Evolutionary conservation across 2,888 invertebrate species (phyloP).

Genomic region (Callosobruchus maculatus): DNA sequence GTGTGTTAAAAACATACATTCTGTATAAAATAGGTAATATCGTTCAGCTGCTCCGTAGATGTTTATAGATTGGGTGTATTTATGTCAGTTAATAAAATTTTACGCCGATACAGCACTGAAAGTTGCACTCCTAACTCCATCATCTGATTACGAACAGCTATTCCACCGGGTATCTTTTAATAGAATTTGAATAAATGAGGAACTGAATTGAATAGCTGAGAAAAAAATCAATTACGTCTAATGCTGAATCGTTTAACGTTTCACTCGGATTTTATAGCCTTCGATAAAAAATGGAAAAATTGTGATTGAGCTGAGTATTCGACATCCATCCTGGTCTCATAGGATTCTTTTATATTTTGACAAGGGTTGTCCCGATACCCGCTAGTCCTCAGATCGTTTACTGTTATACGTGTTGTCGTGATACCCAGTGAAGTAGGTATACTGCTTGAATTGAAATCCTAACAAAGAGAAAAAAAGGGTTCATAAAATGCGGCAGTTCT

Average conservation of each 20-base stretch:
- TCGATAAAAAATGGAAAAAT: not conserved
- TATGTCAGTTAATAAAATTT: not conserved
- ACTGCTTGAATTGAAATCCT: no score
- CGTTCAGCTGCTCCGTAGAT: no score
- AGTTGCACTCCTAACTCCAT: not conserved
- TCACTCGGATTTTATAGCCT: not conserved
- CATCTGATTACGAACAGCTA: not conserved
- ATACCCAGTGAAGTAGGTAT: no score
- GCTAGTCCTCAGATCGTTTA: no score
- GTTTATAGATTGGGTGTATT: no score
- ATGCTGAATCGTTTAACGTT: not conserved
- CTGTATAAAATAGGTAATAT: no score
- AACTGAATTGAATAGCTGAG: not conserved
- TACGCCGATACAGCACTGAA: not conserved
- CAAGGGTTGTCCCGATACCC: not conserved
- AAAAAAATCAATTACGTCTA: not conserved
- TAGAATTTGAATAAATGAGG: not conserved
- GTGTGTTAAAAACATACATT: no score
- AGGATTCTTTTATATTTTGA: not conserved
- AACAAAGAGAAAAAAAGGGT: no score
- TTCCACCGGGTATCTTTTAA: not conserved
- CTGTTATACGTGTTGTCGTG: no score
- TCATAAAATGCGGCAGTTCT: no score
- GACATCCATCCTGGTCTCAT: not conserved
- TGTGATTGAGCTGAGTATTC: not conserved